phyloP scores from a whole-genome alignment of 2,113 vertebrate species.

The Salvelinus namaycush region DNA sequence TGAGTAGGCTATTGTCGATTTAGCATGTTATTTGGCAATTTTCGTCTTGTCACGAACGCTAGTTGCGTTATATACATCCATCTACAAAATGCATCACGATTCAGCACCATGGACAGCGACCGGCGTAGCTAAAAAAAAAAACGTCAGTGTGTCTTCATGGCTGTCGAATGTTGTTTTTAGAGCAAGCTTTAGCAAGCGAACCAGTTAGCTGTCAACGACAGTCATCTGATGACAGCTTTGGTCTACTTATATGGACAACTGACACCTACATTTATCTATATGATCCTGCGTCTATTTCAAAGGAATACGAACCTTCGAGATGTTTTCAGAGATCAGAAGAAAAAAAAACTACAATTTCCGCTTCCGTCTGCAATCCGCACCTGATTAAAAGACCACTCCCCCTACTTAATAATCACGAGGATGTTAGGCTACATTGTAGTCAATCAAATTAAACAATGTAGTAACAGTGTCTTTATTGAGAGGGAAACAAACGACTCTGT shows the following conservation, averaged over 20 bases:
- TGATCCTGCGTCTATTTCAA: background rate
- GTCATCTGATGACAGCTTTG: background rate
- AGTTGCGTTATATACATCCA: background rate
- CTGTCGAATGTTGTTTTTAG: constrained; percentile 31
- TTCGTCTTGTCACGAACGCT: background rate
- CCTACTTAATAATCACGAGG: background rate
- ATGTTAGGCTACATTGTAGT: too few species aligned
- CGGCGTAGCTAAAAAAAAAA: background rate
- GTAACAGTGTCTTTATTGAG: too few species aligned
- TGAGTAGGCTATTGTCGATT: background rate
- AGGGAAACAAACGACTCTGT: too few species aligned
- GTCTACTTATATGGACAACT: too few species aligned
- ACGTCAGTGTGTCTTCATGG: constrained; percentile 30
- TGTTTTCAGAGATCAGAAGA: constrained; percentile 37
- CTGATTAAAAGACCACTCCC: constrained; percentile 32
- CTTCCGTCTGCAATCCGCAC: constrained; percentile 53
- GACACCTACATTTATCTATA: too few species aligned
- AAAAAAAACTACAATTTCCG: constrained; percentile 57
- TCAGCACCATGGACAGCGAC: constrained; percentile 71
- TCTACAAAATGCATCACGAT: background rate
- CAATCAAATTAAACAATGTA: too few species aligned
- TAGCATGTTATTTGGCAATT: background rate
- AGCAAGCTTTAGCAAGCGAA: background rate
- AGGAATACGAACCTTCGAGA: constrained; percentile 39
- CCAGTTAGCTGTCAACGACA: too few species aligned